Evolutionary conservation across 1,140 invertebrate species (phyloP).

Genomic region (Euura saliciscinereae): DNA sequence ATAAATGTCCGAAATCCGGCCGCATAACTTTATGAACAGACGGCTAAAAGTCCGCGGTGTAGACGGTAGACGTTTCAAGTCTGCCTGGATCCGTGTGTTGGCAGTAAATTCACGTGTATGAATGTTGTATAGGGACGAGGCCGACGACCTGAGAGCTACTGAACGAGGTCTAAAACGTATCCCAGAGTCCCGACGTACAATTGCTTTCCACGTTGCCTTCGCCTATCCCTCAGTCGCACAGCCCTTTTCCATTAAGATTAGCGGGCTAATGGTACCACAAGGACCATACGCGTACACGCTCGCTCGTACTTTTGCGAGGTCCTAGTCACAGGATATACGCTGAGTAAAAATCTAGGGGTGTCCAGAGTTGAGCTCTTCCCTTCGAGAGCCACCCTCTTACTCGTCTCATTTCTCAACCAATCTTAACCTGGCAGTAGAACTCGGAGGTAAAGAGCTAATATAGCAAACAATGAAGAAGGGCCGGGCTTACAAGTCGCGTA

Average conservation of each 20-base stretch:
- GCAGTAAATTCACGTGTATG: neutral
- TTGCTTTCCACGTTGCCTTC: conserved; percentile 28
- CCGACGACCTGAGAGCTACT: neutral
- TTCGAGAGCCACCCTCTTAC: too few species aligned
- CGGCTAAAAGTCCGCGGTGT: too few species aligned
- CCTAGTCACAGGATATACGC: too few species aligned
- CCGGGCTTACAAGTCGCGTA: neutral
- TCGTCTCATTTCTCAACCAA: neutral
- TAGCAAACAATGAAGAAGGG: conserved; percentile 1
- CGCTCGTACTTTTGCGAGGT: too few species aligned
- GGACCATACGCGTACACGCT: conserved; percentile 14
- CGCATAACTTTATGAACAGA: neutral
- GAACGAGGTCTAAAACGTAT: conserved; percentile 35
- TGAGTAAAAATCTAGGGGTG: too few species aligned
- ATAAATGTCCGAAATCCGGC: neutral
- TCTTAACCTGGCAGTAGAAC: neutral
- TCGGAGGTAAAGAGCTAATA: neutral
- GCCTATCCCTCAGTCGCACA: conserved; percentile 13
- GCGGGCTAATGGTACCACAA: conserved; percentile 36
- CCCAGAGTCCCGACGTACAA: conserved; percentile 23
- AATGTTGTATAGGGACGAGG: neutral
- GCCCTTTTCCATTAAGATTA: conserved; percentile 46
- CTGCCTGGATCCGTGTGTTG: neutral
- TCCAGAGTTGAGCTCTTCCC: too few species aligned
- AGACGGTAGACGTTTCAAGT: too few species aligned